phyloP scores from a whole-genome alignment of 2,888 invertebrate genomes.

The Lasioglossum zephyrum region DNA sequence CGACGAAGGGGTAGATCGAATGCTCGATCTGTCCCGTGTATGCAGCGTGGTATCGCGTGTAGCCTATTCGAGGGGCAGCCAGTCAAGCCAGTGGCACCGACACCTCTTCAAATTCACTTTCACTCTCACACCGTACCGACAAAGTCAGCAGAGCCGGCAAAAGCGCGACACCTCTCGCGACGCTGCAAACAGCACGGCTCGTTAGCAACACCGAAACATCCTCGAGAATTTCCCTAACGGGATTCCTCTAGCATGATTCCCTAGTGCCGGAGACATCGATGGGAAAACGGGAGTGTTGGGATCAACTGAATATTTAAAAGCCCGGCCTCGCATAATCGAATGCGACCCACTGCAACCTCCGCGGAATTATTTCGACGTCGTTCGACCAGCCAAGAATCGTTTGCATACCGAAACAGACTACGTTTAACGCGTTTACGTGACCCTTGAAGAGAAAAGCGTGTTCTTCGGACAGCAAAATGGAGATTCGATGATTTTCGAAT shows the following conservation, averaged over 20 bases:
- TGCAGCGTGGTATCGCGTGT: slow-evolving; percentile 14
- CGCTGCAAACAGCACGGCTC: slow-evolving; percentile 27
- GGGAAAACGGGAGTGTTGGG: neutral
- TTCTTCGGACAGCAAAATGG: neutral
- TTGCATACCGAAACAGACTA: slow-evolving; percentile 4
- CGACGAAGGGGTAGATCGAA: slow-evolving; percentile 49
- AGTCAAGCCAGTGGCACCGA: neutral
- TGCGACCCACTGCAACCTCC: slow-evolving; percentile 28
- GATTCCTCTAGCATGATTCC: neutral
- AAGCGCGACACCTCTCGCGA: neutral
- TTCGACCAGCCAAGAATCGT: slow-evolving; percentile 19
- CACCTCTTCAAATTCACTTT: slow-evolving; percentile 2
- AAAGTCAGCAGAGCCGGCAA: neutral
- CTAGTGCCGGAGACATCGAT: neutral
- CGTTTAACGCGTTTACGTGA: neutral
- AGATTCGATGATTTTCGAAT: neutral
- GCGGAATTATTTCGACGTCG: slow-evolving; percentile 37
- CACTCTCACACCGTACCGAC: slow-evolving; percentile 65
- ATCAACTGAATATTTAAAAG: slow-evolving; percentile 43
- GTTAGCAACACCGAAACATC: slow-evolving; percentile 32
- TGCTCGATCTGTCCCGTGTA: slow-evolving; percentile 51
- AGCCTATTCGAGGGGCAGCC: slow-evolving; percentile 26
- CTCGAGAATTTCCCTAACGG: slow-evolving; percentile 44
- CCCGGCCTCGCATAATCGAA: slow-evolving; percentile 41
- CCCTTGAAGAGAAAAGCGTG: neutral